Conservation (phyloP, 2,888 invertebrate genomes). For the Cephus nigrinus region DNA sequence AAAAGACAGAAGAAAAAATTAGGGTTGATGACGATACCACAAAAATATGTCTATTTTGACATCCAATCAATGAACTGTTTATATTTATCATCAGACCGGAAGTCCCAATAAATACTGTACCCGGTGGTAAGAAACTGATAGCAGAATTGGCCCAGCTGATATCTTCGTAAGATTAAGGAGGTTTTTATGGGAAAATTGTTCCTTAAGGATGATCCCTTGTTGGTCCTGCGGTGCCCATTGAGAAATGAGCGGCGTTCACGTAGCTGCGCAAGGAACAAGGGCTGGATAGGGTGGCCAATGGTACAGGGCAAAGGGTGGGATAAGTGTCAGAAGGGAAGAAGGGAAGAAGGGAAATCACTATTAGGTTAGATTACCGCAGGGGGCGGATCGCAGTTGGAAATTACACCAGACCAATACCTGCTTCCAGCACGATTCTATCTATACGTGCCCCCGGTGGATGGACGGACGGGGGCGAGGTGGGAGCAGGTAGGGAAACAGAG, state of each 20-base stretch:
- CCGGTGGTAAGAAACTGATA: background rate
- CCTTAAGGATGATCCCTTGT: background rate
- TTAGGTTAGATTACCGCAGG: slow-evolving; percentile 21
- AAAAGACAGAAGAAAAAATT: background rate
- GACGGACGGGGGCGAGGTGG: background rate
- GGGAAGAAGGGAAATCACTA: slow-evolving; percentile 19
- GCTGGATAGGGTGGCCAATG: background rate
- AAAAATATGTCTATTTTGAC: background rate
- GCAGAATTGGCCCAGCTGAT: background rate
- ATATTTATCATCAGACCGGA: background rate
- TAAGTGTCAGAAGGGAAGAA: slow-evolving; percentile 7
- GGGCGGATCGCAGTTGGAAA: slow-evolving; percentile 24
- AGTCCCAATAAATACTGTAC: background rate
- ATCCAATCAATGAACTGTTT: background rate
- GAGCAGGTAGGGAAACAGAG: slow-evolving; percentile 7
- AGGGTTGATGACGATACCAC: background rate
- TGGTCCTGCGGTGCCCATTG: background rate
- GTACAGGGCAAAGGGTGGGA: background rate
- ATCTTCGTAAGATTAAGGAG: background rate
- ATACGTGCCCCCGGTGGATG: slow-evolving; percentile 4
- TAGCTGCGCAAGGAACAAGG: background rate
- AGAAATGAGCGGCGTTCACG: slow-evolving; percentile 14
- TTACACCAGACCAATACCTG: slow-evolving; percentile 24
- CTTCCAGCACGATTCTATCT: slow-evolving; percentile 5
- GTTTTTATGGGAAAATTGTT: background rate